Evolutionary conservation across 2,797 vertebrate species (phyloP).

Genomic region (Mormyrus hasselquistii): DNA sequence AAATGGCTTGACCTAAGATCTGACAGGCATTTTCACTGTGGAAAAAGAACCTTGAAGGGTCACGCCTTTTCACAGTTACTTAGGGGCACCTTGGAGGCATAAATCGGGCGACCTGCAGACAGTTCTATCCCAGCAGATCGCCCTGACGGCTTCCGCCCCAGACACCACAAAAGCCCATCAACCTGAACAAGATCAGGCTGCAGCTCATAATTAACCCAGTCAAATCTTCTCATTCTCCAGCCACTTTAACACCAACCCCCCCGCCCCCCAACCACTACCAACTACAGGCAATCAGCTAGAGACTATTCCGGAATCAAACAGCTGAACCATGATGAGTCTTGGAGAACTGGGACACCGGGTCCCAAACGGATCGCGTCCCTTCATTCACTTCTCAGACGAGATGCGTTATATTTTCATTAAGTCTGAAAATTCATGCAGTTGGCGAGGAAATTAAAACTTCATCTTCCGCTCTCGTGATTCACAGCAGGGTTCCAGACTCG

Average conservation of each 20-base stretch:
- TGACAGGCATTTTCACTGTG: neutral
- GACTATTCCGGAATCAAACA: neutral
- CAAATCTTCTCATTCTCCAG: neutral
- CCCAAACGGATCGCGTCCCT: neutral
- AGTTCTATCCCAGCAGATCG: neutral
- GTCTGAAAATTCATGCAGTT: neutral
- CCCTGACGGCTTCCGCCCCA: neutral
- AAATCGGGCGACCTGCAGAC: neutral
- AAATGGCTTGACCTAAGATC: neutral
- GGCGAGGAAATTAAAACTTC: neutral
- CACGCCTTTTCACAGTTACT: neutral
- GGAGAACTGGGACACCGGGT: neutral
- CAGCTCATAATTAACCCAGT: neutral
- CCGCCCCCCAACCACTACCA: neutral
- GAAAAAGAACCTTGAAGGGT: neutral
- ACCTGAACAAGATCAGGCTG: neutral
- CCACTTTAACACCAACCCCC: neutral
- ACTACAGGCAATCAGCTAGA: neutral
- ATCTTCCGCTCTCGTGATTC: slow-evolving; percentile 7
- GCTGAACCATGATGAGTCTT: neutral
- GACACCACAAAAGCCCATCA: neutral
- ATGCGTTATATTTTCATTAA: slow-evolving; percentile 9
- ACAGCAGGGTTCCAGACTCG: neutral
- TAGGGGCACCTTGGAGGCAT: neutral
- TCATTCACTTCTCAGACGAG: neutral